A percentile compares a stretch with the other conserved stretches of the same genome.
Conservation (phyloP, 2,113 vertebrate species). For the Mellivora capensis region DNA sequence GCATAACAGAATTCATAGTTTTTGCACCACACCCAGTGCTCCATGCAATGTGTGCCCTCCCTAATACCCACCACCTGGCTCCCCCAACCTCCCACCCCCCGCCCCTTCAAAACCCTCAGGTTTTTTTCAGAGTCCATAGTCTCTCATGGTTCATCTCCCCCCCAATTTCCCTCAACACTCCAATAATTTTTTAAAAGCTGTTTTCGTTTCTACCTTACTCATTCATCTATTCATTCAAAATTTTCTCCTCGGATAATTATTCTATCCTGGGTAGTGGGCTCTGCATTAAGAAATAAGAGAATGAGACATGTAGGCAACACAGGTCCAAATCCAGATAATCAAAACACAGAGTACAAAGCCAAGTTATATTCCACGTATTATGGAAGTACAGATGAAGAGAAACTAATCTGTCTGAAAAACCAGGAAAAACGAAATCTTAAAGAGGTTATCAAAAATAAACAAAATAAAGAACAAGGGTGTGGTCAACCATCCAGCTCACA, state of each 20-base stretch:
- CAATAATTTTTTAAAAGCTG: not conserved
- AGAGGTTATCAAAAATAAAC: not conserved
- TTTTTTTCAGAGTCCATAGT: too few relatives aligned
- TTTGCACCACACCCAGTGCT: too few relatives aligned
- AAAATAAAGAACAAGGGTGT: not conserved
- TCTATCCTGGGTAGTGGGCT: not conserved
- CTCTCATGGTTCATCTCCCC: too few relatives aligned
- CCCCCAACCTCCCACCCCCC: too few relatives aligned
- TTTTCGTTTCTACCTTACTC: not conserved
- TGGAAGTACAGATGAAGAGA: not conserved
- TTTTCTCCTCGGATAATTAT: not conserved
- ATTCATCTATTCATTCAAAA: not conserved
- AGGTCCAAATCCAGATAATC: not conserved
- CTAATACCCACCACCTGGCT: too few relatives aligned
- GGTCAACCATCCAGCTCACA: not conserved
- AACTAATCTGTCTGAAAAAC: not conserved
- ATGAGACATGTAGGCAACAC: not conserved
- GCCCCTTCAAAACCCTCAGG: too few relatives aligned
- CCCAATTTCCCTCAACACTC: too few relatives aligned
- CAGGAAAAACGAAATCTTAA: not conserved
- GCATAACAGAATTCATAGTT: too few relatives aligned
- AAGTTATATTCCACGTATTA: not conserved
- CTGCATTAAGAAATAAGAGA: not conserved
- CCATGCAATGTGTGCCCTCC: too few relatives aligned
- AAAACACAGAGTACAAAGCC: not conserved